phyloP scores from a whole-genome alignment of 2,888 invertebrate genomes.

The Brachylomia viminalis region DNA sequence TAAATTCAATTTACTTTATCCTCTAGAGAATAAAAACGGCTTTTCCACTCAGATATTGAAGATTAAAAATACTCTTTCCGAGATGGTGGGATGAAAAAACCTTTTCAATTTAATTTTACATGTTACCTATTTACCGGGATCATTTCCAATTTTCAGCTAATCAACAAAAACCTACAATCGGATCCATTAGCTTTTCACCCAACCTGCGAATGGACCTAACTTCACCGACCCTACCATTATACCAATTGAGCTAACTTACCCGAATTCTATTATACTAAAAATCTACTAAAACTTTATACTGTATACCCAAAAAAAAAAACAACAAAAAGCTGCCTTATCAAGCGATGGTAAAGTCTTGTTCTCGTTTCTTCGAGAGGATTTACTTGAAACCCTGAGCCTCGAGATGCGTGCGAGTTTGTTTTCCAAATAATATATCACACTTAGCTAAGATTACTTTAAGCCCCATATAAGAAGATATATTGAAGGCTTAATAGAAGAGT shows the following conservation, averaged over 20 bases:
- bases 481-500: conserved; percentile 77
- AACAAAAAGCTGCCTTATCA: conserved; percentile 61
- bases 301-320: conserved; percentile 29
- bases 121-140: not conserved
- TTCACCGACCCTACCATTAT: conserved; percentile 31
- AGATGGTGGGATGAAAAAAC: too few relatives aligned
- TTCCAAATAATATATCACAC: conserved; percentile 85
- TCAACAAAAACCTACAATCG: conserved; percentile 13
- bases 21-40: too few relatives aligned
- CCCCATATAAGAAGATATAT: conserved; percentile 82
- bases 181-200: conserved; percentile 23
- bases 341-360: conserved; percentile 75
- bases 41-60: too few relatives aligned
- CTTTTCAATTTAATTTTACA: not conserved
- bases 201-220: conserved; percentile 7
- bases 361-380: conserved; percentile 76
- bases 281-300: conserved; percentile 51
- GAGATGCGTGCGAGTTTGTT: conserved; percentile 79
- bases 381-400: conserved; percentile 69
- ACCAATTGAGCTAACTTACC: conserved; percentile 31
- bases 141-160: not conserved
- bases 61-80: too few relatives aligned
- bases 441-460: conserved; percentile 85
- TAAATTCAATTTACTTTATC: too few relatives aligned
- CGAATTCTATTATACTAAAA: conserved; percentile 52